Conservation (phyloP, 2,888 invertebrate genomes). For the Alloplasta piceator region DNA sequence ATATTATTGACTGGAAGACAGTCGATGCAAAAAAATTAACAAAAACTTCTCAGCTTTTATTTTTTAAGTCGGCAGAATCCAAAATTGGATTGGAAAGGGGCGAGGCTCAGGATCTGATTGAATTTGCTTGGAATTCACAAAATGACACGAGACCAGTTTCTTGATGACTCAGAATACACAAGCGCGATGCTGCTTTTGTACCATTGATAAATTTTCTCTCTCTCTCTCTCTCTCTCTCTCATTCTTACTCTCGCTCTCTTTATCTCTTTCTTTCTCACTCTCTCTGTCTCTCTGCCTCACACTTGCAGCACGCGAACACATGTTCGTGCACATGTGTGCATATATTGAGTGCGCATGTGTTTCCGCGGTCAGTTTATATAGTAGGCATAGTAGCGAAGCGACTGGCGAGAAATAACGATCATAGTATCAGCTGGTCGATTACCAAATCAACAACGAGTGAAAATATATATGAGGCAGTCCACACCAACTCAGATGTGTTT, state of each 20-base stretch:
- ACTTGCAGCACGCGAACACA: not conserved
- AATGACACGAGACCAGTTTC: conserved; percentile 20
- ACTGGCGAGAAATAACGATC: conserved; percentile 39
- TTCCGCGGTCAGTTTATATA: not conserved
- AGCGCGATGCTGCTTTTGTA: not conserved
- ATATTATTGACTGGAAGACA: no score
- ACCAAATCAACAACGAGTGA: conserved; percentile 21
- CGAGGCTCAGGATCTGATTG: no score
- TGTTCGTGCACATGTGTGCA: not conserved
- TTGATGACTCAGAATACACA: conserved; percentile 45
- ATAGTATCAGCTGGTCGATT: conserved; percentile 43
- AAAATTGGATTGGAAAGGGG: no score
- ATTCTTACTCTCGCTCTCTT: not conserved
- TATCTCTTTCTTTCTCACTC: not conserved
- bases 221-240: not conserved
- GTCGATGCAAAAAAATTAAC: no score
- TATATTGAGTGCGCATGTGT: not conserved
- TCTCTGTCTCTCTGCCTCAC: no score
- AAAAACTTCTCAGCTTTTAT: no score
- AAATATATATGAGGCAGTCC: no score
- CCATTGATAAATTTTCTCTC: conserved; percentile 53
- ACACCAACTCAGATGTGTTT: no score
- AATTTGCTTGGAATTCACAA: not conserved
- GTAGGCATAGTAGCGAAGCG: not conserved
- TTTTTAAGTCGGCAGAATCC: no score